Evolutionary conservation across 30 jellyfish, hydroid and myxozoan species (phyloP).

Genomic region (Sanderia malayensis): DNA sequence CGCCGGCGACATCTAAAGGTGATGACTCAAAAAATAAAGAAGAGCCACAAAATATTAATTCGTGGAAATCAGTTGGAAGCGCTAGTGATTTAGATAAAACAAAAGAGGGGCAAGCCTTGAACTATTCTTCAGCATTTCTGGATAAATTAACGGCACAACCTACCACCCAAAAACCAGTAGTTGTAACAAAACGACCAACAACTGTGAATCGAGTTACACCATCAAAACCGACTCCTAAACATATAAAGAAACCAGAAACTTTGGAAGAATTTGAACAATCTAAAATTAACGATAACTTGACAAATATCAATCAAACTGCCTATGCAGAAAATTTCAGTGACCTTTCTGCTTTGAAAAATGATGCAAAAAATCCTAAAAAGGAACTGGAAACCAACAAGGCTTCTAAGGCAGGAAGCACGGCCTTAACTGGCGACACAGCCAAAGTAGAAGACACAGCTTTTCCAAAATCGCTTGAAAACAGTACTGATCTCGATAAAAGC

Average conservation of each 20-base stretch:
- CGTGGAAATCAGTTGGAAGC: neutral
- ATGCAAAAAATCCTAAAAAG: neutral
- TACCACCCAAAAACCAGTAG: too few species aligned
- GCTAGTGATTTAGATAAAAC: neutral
- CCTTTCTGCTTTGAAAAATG: too few species aligned
- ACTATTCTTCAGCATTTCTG: neutral
- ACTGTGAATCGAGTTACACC: neutral
- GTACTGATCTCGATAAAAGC: too few species aligned
- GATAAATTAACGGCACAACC: too few species aligned
- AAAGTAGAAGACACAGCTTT: too few species aligned
- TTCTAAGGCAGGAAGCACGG: too few species aligned
- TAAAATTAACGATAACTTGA: constrained; percentile 5
- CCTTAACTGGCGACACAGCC: too few species aligned
- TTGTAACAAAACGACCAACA: neutral
- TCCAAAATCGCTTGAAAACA: too few species aligned
- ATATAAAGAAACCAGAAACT: constrained; percentile 57
- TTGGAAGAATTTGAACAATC: constrained; percentile 69
- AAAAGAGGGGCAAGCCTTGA: neutral
- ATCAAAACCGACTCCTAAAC: constrained; percentile 27
- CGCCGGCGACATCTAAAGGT: neutral
- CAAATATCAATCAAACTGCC: neutral
- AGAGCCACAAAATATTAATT: neutral
- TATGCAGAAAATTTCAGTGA: constrained; percentile 6
- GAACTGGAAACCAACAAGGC: constrained; percentile 9
- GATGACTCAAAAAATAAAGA: neutral